These are phyloP conservation scores for Tyrannus savana DNA, from an alignment of 2,113 vertebrate genomes.

Conservation along the genomic window DNA sequence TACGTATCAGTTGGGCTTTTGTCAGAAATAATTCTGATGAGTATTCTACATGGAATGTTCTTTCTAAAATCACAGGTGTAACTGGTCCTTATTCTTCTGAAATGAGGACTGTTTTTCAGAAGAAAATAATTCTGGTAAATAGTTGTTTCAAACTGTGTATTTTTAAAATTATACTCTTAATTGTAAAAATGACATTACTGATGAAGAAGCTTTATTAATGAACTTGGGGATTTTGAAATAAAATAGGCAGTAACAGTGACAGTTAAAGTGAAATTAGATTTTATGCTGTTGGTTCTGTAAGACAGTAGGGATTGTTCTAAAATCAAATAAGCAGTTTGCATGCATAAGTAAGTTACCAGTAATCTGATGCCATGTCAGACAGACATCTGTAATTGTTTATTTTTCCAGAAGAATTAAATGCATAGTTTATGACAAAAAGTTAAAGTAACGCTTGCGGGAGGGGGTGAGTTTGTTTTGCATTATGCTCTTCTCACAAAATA, in stretches of 20 bases:
- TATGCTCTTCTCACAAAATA: background rate
- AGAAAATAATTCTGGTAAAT: background rate
- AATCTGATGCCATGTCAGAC: background rate
- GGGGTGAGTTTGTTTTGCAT: background rate
- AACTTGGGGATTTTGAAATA: background rate
- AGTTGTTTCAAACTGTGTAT: background rate
- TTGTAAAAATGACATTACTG: background rate
- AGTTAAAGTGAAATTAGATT: background rate
- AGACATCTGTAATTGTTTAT: background rate
- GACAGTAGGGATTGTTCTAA: background rate
- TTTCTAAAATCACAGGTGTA: background rate
- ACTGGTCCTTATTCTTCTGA: background rate
- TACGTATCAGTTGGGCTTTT: background rate
- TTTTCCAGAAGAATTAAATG: conserved; percentile 12
- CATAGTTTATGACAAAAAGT: background rate
- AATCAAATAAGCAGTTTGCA: background rate
- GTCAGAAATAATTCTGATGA: background rate
- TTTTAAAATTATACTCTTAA: background rate
- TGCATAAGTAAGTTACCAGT: background rate
- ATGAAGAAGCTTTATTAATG: background rate
- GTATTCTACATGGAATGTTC: background rate
- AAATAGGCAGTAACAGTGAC: background rate
- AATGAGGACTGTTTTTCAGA: background rate
- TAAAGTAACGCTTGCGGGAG: background rate
- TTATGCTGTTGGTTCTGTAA: background rate